phyloP scores from a whole-genome alignment of 2,113 vertebrate genomes.

The Illadopsis cleaveri region DNA sequence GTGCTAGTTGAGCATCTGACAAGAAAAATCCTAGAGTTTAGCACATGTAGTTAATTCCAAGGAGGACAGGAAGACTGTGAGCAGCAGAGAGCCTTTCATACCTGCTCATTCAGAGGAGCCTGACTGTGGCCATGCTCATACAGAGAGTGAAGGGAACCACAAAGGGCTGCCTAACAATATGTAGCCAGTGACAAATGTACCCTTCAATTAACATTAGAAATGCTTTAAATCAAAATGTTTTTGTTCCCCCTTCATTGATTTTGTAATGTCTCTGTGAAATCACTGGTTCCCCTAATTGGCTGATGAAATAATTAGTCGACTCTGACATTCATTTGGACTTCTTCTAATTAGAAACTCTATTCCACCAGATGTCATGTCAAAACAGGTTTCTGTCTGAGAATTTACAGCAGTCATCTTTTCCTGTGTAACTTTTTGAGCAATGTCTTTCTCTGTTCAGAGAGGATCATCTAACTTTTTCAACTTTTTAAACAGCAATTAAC shows the following conservation, averaged over 20 bases:
- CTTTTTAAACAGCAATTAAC: neutral
- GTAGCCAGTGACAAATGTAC: neutral
- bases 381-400: neutral
- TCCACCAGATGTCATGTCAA: neutral
- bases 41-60: neutral
- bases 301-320: constrained; percentile 53
- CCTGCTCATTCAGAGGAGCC: neutral
- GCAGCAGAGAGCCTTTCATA: neutral
- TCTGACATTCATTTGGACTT: neutral
- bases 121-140: accelerated
- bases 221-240: constrained; percentile 14
- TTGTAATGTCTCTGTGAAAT: constrained; percentile 27
- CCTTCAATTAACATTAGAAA: constrained; percentile 29
- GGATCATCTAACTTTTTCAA: neutral
- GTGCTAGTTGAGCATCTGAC: neutral
- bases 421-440: neutral
- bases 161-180: neutral
- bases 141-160: accelerated
- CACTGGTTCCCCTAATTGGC: neutral
- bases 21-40: neutral
- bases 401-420: neutral
- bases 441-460: neutral
- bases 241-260: neutral
- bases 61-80: neutral
- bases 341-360: constrained; percentile 22